A percentile compares a stretch with the other conserved stretches of the same genome.
phyloP scores from a whole-genome alignment of 2,797 vertebrate genomes.

The Sebastes itinus region DNA sequence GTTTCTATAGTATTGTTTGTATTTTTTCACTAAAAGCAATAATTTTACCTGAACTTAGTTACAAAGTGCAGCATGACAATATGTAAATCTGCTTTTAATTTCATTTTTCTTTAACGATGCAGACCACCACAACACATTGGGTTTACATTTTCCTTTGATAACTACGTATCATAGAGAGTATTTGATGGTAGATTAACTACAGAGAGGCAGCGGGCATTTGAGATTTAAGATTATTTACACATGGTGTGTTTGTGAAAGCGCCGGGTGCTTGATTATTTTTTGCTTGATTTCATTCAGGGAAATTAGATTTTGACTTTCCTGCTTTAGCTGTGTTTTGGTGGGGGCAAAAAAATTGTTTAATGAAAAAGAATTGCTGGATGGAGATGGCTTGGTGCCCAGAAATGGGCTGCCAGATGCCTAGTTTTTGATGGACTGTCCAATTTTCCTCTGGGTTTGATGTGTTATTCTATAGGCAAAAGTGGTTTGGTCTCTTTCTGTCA shows the following conservation, averaged over 20 bases:
- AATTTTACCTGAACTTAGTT: neutral
- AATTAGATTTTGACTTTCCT: slow-evolving; percentile 73
- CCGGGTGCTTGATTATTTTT: slow-evolving; percentile 67
- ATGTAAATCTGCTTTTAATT: neutral
- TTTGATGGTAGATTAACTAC: slow-evolving; percentile 68
- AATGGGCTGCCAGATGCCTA: slow-evolving; percentile 50
- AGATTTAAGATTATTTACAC: slow-evolving; percentile 69
- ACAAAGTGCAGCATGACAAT: neutral
- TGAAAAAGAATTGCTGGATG: slow-evolving; percentile 49
- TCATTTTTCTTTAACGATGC: neutral
- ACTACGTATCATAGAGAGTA: slow-evolving; percentile 19
- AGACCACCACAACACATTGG: slow-evolving; percentile 23
- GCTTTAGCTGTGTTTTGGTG: slow-evolving; percentile 53
- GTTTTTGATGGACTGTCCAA: slow-evolving; percentile 52
- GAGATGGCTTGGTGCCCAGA: slow-evolving; percentile 54
- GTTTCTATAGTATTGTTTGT: neutral
- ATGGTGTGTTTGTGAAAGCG: slow-evolving; percentile 53
- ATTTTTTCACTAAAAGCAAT: neutral
- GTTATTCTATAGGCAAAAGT: slow-evolving; percentile 19
- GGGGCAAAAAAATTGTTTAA: slow-evolving; percentile 66
- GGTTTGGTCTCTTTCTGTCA: slow-evolving; percentile 4
- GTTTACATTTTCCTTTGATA: slow-evolving; percentile 25
- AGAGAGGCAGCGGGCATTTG: slow-evolving; percentile 55
- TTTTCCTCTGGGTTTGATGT: slow-evolving; percentile 48
- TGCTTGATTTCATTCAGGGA: slow-evolving; percentile 76